Evolutionary conservation across 35 echinoderm and acorn worm species (phyloP).

Genomic region (Lytechinus pictus): DNA sequence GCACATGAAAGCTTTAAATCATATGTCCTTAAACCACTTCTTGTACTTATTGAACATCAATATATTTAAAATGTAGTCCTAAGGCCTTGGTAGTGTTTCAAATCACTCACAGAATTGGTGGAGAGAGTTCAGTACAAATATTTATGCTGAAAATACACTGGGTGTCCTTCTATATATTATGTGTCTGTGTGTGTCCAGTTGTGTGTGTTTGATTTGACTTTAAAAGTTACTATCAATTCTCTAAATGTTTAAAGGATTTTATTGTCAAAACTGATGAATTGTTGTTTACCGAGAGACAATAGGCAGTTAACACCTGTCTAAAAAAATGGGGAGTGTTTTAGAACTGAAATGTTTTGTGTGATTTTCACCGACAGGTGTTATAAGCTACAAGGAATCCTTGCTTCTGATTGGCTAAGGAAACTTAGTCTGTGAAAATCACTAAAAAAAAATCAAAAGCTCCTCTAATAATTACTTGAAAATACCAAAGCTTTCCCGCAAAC

Average conservation of each 20-base stretch:
- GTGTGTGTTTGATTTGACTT: constrained; percentile 8
- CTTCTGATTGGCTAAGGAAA: no score
- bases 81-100: not conserved
- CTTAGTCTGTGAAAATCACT: no score
- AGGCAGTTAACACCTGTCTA: not conserved
- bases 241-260: not conserved
- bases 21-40: not conserved
- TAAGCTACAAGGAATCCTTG: no score
- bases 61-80: not conserved
- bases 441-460: not conserved
- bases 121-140: no score
- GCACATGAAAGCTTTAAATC: no score
- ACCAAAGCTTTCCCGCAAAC: not conserved
- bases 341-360: no score
- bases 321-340: no score
- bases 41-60: not conserved
- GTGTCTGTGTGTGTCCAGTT: not conserved
- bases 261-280: not conserved
- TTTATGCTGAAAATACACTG: not conserved
- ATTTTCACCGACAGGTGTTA: no score
- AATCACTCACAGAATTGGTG: not conserved
- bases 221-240: not conserved
- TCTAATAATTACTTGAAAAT: not conserved
- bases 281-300: not conserved
- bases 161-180: not conserved